Evolutionary conservation across 2,797 vertebrate genomes (phyloP), one percentile per base, ranked within the genome.

Genomic region (Macropodus opercularis): DNA sequence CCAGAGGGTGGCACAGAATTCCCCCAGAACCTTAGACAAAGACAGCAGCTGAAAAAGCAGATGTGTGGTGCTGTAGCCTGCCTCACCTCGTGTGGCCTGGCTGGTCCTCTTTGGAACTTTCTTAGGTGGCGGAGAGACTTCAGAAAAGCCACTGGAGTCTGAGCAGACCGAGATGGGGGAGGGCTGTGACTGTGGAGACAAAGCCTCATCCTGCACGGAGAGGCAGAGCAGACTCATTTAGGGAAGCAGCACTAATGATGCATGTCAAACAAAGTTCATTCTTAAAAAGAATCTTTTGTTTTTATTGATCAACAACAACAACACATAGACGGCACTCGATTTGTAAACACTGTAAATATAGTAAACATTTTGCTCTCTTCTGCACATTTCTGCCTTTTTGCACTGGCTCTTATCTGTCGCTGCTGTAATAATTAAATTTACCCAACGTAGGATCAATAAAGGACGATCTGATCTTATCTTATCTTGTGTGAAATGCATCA

Each of bases 141-240:
- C 88, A 31, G 89, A 92, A 34, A 86, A 87, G 31, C 92, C 89
- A 49, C 92, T 94, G 44, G 92, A 90, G 50, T 96, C 95, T 3
- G 94, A 91, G 52, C 92, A 96, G 23, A 97, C 85, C 3, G 96
- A 98, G 18, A 92, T 35, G 0, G 95, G 95, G 72, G 95, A 96
- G 77, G 81, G 85, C 79, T 93, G 93, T 18, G 91, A 90, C 77
- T 85, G 75, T 75, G 91, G 85, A 41, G 87, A 94, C 61, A 93
- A 86, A 46, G 94, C 93, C 56, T 95, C 96, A 73, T 96, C 96
- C 97, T 99, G 79, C 23, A 75, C 17, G 17, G 8, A 46, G 47
- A 69, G 63, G 38, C 29, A 77, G 6, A 77, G 31, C 49, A 43
- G 19, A 54, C 3, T 2, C 51, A 40, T 17, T 35, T 44, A 27